These are phyloP conservation scores for Heteronetta atricapilla DNA, from an alignment of 2,113 vertebrate genomes.

Conservation along the genomic window DNA sequence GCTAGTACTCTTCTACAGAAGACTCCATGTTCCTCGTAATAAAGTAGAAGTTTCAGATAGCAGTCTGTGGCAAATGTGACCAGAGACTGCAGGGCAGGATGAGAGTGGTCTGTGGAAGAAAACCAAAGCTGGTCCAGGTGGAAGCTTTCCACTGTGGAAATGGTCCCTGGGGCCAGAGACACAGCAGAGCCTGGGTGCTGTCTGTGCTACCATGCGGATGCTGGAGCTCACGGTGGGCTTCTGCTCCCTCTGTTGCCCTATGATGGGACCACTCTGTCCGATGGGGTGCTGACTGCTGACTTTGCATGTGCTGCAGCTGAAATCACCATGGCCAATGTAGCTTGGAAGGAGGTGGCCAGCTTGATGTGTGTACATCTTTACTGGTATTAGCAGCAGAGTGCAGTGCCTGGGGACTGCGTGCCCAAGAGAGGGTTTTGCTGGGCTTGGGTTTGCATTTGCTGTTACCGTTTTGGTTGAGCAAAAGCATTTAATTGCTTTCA, in stretches of 20 bases:
- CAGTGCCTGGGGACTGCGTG: rapidly evolving
- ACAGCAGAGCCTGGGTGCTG: background rate
- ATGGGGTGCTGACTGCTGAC: background rate
- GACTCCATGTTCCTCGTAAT: background rate
- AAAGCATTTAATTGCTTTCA: background rate
- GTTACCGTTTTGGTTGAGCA: background rate
- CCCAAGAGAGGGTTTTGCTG: rapidly evolving
- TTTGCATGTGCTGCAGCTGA: background rate
- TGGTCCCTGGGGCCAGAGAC: background rate
- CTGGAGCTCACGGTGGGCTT: background rate
- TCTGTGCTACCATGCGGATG: background rate
- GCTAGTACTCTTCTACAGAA: background rate
- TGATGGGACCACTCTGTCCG: background rate
- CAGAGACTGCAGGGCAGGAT: rapidly evolving
- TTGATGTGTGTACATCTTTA: rapidly evolving
- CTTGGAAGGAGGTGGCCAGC: rapidly evolving
- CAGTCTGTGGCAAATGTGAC: rapidly evolving
- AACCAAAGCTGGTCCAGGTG: background rate
- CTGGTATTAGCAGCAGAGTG: background rate
- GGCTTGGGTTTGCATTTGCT: rapidly evolving
- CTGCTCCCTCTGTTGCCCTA: rapidly evolving
- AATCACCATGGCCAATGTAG: background rate
- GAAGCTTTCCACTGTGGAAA: rapidly evolving
- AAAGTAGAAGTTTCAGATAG: background rate
- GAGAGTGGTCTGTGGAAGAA: background rate